phyloP scores from a whole-genome alignment of 2,797 vertebrate genomes.

The Hydrocynus forskahlii region DNA sequence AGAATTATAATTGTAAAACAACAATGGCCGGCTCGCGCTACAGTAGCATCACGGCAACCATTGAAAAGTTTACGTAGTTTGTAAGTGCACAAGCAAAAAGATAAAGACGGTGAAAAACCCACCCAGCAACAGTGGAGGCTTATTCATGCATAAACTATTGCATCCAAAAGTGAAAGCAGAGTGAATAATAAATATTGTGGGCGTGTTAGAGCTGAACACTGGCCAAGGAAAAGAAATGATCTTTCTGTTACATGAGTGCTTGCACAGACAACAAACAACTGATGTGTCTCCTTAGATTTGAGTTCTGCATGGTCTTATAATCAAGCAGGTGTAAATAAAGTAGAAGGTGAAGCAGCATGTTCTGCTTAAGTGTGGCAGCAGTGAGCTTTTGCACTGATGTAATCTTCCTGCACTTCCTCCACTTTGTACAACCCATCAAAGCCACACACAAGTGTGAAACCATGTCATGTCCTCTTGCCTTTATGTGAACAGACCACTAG shows the following conservation, averaged over 20 bases:
- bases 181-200: constrained; percentile 47
- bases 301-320: constrained; percentile 14
- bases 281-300: constrained; percentile 18
- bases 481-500: neutral
- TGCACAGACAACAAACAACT: constrained; percentile 20
- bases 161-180: constrained; percentile 41
- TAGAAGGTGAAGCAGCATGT: neutral
- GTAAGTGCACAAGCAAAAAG: neutral
- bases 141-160: constrained; percentile 42
- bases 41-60: neutral
- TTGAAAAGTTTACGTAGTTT: neutral
- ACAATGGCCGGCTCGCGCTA: neutral
- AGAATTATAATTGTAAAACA: constrained; percentile 23
- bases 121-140: constrained; percentile 21
- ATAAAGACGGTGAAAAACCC: constrained; percentile 20
- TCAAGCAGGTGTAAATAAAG: neutral
- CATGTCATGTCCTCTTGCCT: constrained; percentile 5
- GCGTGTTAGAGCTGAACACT: neutral
- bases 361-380: neutral
- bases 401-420: constrained; percentile 19
- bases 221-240: constrained; percentile 6
- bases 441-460: constrained; percentile 32
- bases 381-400: constrained; percentile 5
- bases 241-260: neutral
- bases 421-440: neutral